Conservation (phyloP, 2,888 invertebrate genomes). For the Dasysyrphus tricinctus region DNA sequence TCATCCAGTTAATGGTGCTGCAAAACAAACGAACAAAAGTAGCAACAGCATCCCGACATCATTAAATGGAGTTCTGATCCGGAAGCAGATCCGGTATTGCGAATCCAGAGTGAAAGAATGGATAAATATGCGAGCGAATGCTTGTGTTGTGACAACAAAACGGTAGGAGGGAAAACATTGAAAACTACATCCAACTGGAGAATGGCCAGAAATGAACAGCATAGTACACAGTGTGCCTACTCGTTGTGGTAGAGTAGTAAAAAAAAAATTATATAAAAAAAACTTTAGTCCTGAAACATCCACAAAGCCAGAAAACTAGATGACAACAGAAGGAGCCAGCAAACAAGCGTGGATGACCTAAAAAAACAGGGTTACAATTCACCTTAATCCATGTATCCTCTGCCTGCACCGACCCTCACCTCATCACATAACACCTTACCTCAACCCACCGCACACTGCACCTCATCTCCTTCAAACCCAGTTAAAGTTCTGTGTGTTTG, state of each 20-base stretch:
- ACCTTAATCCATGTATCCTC: conserved; percentile 58
- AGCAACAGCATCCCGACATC: conserved; percentile 54
- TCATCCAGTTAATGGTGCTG: conserved; percentile 69
- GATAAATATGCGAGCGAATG: conserved; percentile 29
- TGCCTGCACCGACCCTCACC: conserved; percentile 2
- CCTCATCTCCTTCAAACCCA: background rate
- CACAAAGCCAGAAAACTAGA: conserved; percentile 57
- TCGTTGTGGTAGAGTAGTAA: conserved; percentile 46
- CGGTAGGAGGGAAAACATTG: conserved; percentile 39
- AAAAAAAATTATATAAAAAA: conserved; percentile 22
- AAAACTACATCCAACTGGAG: conserved; percentile 70
- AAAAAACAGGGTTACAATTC: conserved; percentile 72
- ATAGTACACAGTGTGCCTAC: conserved; percentile 10
- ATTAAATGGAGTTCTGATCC: conserved; percentile 68
- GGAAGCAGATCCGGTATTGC: conserved; percentile 67
- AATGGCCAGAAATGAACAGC: conserved; percentile 71
- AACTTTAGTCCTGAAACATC: conserved; percentile 22
- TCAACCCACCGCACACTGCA: background rate
- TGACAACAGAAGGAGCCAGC: conserved; percentile 46
- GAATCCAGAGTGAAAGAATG: conserved; percentile 47
- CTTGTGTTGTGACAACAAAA: conserved; percentile 23
- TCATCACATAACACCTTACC: background rate
- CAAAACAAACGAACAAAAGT: conserved; percentile 44
- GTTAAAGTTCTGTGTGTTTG: conserved; percentile 30
- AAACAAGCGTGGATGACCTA: conserved; percentile 67